phyloP scores from a whole-genome alignment of 2,113 vertebrate genomes.

The Ia io region DNA sequence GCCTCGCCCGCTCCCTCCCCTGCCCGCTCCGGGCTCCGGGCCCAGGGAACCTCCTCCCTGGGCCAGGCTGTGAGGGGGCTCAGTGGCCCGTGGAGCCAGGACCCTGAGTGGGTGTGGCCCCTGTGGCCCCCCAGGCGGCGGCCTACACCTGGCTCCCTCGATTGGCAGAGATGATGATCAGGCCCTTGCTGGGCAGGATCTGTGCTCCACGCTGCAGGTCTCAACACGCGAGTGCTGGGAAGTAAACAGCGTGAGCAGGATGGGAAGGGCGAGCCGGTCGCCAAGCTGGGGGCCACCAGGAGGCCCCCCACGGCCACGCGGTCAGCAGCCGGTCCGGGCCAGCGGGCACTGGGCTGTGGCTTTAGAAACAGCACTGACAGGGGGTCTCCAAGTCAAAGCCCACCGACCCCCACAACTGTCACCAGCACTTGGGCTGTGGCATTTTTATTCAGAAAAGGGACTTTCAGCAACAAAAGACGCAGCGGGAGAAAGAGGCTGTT shows the following conservation, averaged over 20 bases:
- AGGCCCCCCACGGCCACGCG: neutral
- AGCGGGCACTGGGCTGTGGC: fast-evolving
- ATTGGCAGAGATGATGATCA: slow-evolving; percentile 24
- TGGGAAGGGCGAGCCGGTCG: neutral
- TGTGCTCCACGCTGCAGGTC: neutral
- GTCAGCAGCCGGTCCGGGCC: too few relatives aligned
- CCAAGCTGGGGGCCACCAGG: fast-evolving
- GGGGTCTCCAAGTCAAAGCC: neutral
- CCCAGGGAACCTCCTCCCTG: neutral
- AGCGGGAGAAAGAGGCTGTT: neutral
- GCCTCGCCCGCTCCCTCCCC: fast-evolving
- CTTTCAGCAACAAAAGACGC: neutral
- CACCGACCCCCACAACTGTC: fast-evolving
- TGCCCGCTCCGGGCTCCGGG: neutral
- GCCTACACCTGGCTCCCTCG: neutral
- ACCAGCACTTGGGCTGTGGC: neutral
- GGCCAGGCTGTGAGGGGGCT: neutral
- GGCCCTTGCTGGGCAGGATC: neutral
- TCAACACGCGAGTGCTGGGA: slow-evolving; percentile 7
- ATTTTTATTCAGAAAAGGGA: neutral
- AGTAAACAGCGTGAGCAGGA: neutral
- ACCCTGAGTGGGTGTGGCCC: neutral
- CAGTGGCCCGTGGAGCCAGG: neutral
- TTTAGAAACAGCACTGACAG: fast-evolving
- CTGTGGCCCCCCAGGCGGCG: neutral